Conservation (phyloP, 53 echinoderm and acorn worm species). For the Luidia sarsii region DNA sequence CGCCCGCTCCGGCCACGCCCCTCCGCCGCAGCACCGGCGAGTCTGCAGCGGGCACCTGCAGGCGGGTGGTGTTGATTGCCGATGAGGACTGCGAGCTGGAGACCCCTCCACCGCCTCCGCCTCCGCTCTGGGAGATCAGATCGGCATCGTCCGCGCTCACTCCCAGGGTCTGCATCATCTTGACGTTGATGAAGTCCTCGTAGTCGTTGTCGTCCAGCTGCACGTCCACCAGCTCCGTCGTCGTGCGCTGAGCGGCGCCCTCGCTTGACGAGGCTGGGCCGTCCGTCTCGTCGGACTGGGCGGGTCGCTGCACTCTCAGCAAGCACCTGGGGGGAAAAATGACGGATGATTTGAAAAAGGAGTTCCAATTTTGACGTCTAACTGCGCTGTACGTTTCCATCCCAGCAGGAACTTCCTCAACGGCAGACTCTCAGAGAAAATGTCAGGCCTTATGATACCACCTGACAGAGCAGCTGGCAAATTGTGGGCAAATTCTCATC, state of each 20-base stretch:
- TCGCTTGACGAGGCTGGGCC: background rate
- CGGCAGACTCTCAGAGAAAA: no score
- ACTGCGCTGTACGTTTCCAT: no score
- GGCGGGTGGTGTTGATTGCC: no score
- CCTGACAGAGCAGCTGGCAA: no score
- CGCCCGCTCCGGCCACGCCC: no score
- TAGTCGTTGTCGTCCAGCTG: conserved; percentile 81
- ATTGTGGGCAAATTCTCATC: no score
- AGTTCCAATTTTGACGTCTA: background rate
- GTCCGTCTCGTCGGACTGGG: conserved; percentile 57
- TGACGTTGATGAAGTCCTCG: conserved; percentile 85
- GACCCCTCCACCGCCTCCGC: conserved; percentile 16
- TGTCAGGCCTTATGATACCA: no score
- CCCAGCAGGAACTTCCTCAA: no score
- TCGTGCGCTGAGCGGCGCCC: no score
- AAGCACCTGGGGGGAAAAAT: conserved; percentile 47
- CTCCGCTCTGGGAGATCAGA: conserved; percentile 7
- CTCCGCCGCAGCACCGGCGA: conserved; percentile 80
- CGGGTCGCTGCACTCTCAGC: conserved; percentile 82
- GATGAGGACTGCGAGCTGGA: no score
- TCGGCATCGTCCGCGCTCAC: conserved; percentile 67
- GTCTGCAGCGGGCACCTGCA: conserved; percentile 76
- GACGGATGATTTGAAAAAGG: background rate
- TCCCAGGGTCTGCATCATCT: conserved; percentile 72
- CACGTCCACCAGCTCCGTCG: conserved; percentile 45